Conservation (phyloP, 2,113 vertebrate genomes). For the Sakesphorus luctuosus region DNA sequence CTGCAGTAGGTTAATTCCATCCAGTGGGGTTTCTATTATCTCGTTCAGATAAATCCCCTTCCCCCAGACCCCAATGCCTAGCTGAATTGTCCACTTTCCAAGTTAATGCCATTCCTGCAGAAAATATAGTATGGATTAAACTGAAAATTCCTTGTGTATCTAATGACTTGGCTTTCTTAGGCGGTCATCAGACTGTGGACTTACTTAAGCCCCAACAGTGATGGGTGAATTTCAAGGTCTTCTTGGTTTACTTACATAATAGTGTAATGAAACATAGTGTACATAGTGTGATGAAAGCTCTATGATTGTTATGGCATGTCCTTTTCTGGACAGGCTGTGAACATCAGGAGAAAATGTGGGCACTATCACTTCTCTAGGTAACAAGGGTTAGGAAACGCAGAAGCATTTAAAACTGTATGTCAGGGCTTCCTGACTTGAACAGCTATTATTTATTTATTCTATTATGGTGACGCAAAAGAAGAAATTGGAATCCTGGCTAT, state of each 20-base stretch:
- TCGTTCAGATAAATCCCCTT: neutral
- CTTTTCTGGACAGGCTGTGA: neutral
- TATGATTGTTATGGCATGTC: neutral
- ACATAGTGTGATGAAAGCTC: neutral
- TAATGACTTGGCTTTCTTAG: neutral
- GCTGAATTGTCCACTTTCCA: neutral
- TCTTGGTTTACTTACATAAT: neutral
- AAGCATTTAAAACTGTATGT: neutral
- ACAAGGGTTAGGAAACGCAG: neutral
- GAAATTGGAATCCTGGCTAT: neutral
- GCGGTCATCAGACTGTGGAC: neutral
- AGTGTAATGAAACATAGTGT: too few relatives aligned
- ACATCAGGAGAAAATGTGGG: neutral
- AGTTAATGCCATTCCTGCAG: neutral
- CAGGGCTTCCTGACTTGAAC: neutral
- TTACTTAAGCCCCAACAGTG: neutral
- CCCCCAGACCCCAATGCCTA: fast-evolving
- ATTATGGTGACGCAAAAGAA: neutral
- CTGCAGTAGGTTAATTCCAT: neutral
- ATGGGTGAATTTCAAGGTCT: neutral
- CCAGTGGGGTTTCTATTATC: neutral
- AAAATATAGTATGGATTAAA: neutral
- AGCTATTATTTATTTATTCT: neutral
- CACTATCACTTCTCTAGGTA: neutral
- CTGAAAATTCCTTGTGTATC: neutral